Percentiles rank a stretch among this genome's conserved stretches.
Evolutionary conservation across 2,888 invertebrate genomes (phyloP).

Genomic region (Chironomus riparius): DNA sequence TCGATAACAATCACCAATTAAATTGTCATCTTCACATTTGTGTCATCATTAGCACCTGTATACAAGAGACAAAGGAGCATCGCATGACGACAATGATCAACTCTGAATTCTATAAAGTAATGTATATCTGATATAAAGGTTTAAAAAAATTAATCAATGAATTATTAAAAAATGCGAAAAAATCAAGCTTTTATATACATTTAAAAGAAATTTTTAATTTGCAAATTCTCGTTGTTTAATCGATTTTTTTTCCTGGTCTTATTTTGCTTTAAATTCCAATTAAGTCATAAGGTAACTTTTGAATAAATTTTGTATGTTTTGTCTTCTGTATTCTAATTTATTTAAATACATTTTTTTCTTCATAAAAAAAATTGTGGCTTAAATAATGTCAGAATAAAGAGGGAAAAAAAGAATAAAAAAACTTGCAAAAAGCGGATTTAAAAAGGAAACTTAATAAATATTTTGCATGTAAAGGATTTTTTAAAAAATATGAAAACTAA

Average conservation of each 20-base stretch:
- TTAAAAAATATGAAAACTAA: neutral
- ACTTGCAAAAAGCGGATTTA: neutral
- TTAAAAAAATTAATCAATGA: neutral
- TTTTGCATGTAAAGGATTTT: neutral
- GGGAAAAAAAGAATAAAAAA: too few species aligned
- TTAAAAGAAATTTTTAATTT: neutral
- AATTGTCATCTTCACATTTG: too few species aligned
- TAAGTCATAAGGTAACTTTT: neutral
- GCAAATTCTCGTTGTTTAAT: neutral
- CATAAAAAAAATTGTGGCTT: too few species aligned
- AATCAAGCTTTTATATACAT: conserved; percentile 3
- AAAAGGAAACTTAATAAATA: neutral
- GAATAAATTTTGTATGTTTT: neutral
- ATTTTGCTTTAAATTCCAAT: neutral
- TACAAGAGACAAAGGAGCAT: too few species aligned
- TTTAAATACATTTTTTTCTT: too few species aligned
- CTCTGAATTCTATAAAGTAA: too few species aligned
- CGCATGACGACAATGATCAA: too few species aligned
- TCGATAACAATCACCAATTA: too few species aligned
- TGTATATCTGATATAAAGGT: neutral
- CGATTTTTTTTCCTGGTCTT: neutral
- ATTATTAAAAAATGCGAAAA: conserved; percentile 7
- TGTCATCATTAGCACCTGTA: too few species aligned
- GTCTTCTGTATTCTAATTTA: neutral
- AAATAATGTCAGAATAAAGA: neutral